Base-by-base conservation (phyloP, 2,888 invertebrate species). In the Standfussiana lucernea region DNA sequence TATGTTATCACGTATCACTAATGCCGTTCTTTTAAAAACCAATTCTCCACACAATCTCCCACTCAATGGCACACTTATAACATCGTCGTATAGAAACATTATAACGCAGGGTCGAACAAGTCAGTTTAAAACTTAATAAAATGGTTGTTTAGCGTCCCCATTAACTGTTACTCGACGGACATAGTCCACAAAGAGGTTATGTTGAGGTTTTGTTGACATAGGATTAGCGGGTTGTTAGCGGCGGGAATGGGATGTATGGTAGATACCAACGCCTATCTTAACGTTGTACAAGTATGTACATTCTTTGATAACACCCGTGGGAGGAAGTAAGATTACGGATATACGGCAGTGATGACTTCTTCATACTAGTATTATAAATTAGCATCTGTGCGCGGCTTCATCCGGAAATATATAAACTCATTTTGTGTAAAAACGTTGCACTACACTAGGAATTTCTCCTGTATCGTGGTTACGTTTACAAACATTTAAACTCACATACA, bases 41-140 rank as follows among this genome's bases (percentile, higher is more conserved):
- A 62, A 65, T 68, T 61, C 21, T 24, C 1, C 56, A 35, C 53
- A 56, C 71, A 42, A 62, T 69, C 8, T 15, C 35, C 32, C 45
- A 62, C 61, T 66, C n/a, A 73, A 67, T 67, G 42, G 0, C 65
- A 37, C 70, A 83, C 67, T 79, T 75, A 64, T 24, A 74, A 75
- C 45, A 71, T 69, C 1, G 68, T 18, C 28, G 47, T 62, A 69
- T 65, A 77, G 50, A 65, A 72, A 67, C 71, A 74, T 72, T 67
- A 86, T 79, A 87, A 88, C 81, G 83, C 83, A 80, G 70, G 83
- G 59, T 45, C 59, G 77, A 65, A 80, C 84, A 83, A 88, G 82
- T 72, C 82, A 85, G 83, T 88, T 91, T 84, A 77, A 86, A 90
- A 91, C 90, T 89, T 89, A 89, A 90, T 91, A 90, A 88, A 86